Conservation (phyloP, 1,140 invertebrate genomes). For the Contarinia nasturtii region DNA sequence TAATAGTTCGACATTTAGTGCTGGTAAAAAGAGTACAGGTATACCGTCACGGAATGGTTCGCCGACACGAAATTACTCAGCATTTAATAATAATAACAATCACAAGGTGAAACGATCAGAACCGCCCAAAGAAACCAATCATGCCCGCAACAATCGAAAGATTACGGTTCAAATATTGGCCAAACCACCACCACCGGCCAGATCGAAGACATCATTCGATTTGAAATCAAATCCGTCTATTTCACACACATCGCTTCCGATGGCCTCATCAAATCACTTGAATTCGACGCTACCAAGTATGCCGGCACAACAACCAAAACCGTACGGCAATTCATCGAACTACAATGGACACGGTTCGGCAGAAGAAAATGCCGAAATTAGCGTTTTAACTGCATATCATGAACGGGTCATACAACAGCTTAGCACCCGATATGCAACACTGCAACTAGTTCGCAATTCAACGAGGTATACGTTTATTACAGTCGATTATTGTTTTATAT, state of each 20-base stretch:
- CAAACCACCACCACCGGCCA: conserved; percentile 17
- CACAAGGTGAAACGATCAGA: not conserved
- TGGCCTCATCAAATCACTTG: not conserved
- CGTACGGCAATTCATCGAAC: not conserved
- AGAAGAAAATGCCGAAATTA: conserved; percentile 17
- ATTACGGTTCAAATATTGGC: conserved; percentile 16
- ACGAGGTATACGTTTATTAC: conserved; percentile 11
- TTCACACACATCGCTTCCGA: not conserved
- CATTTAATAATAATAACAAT: conserved; percentile 6
- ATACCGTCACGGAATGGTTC: not conserved
- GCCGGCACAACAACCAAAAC: not conserved
- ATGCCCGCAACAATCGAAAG: conserved; percentile 12
- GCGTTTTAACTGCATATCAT: conserved; percentile 14
- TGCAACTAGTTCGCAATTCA: conserved; percentile 14
- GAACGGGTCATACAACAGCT: conserved; percentile 19
- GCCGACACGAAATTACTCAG: not conserved
- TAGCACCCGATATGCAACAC: conserved; percentile 17
- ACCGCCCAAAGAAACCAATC: conserved; percentile 1
- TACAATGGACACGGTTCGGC: not conserved
- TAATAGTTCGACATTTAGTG: conserved; percentile 1
- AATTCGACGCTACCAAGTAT: not conserved
- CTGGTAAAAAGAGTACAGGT: not conserved
- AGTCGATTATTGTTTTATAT: not conserved
- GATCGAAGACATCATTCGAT: conserved; percentile 21
- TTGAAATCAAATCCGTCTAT: conserved; percentile 10